A percentile compares a stretch with the other conserved stretches of the same genome.
Conservation (phyloP, 92 coral and sea anemone genomes). For the Hydrozoanthus gracilis region DNA sequence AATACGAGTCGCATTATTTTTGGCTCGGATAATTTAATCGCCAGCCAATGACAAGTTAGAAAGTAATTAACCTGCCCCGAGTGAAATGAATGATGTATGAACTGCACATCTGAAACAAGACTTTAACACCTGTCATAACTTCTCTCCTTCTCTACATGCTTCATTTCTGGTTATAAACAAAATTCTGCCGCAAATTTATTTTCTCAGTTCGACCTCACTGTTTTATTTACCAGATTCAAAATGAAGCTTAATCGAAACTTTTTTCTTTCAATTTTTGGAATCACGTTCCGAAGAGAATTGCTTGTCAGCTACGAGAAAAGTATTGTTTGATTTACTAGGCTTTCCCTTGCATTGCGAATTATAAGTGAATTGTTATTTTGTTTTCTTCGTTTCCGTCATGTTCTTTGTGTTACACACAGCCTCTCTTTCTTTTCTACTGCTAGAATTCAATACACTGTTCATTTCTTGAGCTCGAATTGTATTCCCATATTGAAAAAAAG, state of each 20-base stretch:
- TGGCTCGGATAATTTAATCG: conserved; percentile 77
- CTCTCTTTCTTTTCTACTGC: not conserved
- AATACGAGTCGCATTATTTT: conserved; percentile 86
- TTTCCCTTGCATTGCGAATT: conserved; percentile 35
- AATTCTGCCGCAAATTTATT: not conserved
- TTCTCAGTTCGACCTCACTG: not conserved
- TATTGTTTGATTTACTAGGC: conserved; percentile 18
- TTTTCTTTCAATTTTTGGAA: not conserved
- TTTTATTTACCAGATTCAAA: not conserved
- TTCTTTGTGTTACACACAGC: conserved; percentile 34
- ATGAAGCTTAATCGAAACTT: not conserved
- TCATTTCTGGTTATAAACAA: conserved; percentile 9
- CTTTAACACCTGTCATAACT: conserved; percentile 70
- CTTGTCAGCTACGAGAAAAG: not conserved
- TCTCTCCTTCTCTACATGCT: not conserved
- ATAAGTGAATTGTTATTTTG: conserved; percentile 29
- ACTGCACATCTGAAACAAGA: conserved; percentile 96
- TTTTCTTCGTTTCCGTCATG: conserved; percentile 30
- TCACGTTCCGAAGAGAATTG: not conserved
- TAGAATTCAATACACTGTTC: conserved; percentile 41
- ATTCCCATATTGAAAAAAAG: not conserved
- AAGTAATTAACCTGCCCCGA: conserved; percentile 90
- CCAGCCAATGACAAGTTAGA: conserved; percentile 70
- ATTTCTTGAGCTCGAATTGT: conserved; percentile 17
- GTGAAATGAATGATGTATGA: conserved; percentile 79